A percentile compares a stretch with the other conserved stretches of the same genome.
Evolutionary conservation across 2,888 invertebrate genomes (phyloP).

Genomic region (Crossocerus cetratus): DNA sequence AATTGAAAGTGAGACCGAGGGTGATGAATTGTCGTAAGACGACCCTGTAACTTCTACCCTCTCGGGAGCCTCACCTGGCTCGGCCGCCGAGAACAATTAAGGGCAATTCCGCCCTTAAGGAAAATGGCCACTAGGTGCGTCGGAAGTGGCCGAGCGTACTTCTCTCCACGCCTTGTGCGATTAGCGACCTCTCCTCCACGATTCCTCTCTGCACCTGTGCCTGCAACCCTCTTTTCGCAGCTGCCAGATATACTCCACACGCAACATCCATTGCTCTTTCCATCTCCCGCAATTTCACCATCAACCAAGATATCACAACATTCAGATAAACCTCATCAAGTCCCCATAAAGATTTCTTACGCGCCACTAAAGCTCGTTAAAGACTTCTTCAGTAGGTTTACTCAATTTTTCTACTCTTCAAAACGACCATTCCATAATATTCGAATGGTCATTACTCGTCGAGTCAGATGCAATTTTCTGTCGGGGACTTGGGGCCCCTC

Average conservation of each 20-base stretch:
- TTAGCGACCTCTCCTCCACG: not conserved
- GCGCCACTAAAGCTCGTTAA: too few relatives aligned
- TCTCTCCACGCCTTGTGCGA: not conserved
- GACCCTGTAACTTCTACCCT: constrained; percentile 17
- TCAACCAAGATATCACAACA: too few relatives aligned
- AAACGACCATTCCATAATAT: not conserved
- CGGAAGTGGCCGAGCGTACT: not conserved
- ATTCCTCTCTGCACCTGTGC: not conserved
- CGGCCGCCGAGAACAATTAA: constrained; percentile 43
- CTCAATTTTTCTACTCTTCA: not conserved
- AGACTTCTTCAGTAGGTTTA: too few relatives aligned
- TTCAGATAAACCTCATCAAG: too few relatives aligned
- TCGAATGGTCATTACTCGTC: not conserved
- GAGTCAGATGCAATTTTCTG: not conserved
- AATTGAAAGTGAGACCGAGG: too few relatives aligned
- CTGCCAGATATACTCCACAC: not conserved
- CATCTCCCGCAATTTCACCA: too few relatives aligned
- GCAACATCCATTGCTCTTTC: not conserved
- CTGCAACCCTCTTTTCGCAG: not conserved
- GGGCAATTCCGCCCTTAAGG: constrained; percentile 27
- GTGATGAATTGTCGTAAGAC: too few relatives aligned
- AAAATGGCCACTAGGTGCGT: not conserved
- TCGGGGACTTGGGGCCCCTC: not conserved
- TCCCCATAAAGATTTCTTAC: too few relatives aligned
- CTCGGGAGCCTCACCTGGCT: constrained; percentile 44